These are phyloP conservation scores for Lamproptera curius DNA, from an alignment of 2,888 invertebrate species.

Conservation along the genomic window DNA sequence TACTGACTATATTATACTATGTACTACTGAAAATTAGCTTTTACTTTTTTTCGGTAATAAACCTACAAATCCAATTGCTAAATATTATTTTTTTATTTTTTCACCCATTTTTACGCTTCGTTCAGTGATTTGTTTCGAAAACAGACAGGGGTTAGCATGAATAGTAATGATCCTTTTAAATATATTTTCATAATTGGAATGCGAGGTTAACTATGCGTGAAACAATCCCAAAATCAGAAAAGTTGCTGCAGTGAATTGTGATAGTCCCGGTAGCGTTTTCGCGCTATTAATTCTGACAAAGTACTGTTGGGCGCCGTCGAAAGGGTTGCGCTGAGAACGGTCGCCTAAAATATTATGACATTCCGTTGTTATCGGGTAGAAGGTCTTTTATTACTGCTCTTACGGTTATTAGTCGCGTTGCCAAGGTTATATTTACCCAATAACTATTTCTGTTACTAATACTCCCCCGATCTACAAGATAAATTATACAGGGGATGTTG, in stretches of 20 bases:
- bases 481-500: conserved; percentile 53
- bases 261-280: conserved; percentile 50
- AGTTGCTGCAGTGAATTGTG: conserved; percentile 49
- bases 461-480: not conserved
- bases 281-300: conserved; percentile 75
- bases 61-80: too few relatives aligned
- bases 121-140: too few relatives aligned
- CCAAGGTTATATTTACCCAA: not conserved
- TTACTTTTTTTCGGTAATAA: too few relatives aligned
- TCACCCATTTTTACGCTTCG: too few relatives aligned
- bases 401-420: conserved; percentile 15
- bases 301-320: conserved; percentile 50
- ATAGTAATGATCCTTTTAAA: conserved; percentile 42
- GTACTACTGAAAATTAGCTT: too few relatives aligned
- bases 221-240: conserved; percentile 72
- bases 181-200: conserved; percentile 70
- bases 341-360: conserved; percentile 67
- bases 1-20: too few relatives aligned
- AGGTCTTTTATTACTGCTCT: conserved; percentile 21
- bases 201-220: conserved; percentile 74
- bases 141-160: conserved; percentile 7
- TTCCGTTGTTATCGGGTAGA: conserved; percentile 32
- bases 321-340: conserved; percentile 65
- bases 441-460: not conserved
- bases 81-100: too few relatives aligned